phyloP scores from a whole-genome alignment of 2,113 vertebrate species.

The Tricholaema leucomelas region DNA sequence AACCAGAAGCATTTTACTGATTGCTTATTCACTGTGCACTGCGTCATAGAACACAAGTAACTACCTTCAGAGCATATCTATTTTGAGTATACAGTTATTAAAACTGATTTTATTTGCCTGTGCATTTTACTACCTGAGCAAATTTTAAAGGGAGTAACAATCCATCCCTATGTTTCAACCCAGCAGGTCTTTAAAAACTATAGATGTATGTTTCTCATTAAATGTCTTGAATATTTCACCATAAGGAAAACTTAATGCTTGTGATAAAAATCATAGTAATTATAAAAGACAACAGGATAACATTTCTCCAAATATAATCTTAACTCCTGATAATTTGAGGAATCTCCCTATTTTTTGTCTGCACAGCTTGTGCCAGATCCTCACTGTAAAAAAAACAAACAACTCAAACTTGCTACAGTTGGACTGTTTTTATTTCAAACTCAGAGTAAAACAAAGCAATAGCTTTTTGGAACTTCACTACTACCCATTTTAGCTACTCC shows the following conservation, averaged over 20 bases:
- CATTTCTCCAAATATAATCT: constrained; percentile 50
- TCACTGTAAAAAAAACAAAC: background rate
- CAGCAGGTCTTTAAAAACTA: background rate
- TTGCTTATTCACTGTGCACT: background rate
- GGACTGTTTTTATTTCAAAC: background rate
- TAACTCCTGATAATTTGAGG: constrained; percentile 40
- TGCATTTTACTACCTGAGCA: background rate
- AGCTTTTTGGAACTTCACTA: background rate
- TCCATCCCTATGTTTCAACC: background rate
- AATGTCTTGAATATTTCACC: constrained; percentile 19
- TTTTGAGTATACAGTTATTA: constrained; percentile 25
- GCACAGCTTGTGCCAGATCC: constrained; percentile 2
- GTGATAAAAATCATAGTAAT: constrained; percentile 59
- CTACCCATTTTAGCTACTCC: constrained; percentile 21
- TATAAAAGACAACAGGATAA: constrained; percentile 54
- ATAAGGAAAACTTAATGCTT: constrained; percentile 18
- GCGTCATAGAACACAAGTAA: background rate
- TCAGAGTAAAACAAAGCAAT: background rate
- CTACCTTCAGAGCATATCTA: background rate
- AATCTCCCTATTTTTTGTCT: background rate
- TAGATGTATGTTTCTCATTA: constrained; percentile 28
- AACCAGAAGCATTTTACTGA: constrained; percentile 29
- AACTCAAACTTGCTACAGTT: background rate
- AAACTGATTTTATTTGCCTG: constrained; percentile 32
- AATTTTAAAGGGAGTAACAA: constrained; percentile 11